These are phyloP conservation scores for Adoxophyes honmai DNA, from an alignment of 1,140 invertebrate species.

Conservation along the genomic window DNA sequence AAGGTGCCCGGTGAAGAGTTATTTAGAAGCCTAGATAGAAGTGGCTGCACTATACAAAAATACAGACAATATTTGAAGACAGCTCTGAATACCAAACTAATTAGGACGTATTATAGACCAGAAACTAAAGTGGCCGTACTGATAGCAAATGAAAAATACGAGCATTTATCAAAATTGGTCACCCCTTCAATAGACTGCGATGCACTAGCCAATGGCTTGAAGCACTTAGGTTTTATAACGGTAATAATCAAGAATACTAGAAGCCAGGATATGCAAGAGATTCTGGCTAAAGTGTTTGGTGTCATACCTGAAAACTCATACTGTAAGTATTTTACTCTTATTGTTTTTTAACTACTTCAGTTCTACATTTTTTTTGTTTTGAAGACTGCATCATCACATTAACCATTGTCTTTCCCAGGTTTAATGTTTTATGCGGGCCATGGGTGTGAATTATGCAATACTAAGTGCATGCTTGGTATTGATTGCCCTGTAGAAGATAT, in stretches of 20 bases:
- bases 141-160: conserved; percentile 63
- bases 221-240: conserved; percentile 57
- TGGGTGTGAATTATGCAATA: conserved; percentile 68
- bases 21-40: conserved; percentile 43
- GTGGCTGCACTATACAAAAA: conserved; percentile 37
- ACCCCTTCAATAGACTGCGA: conserved; percentile 69
- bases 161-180: conserved; percentile 53
- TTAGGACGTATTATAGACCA: conserved; percentile 47
- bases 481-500: conserved; percentile 63
- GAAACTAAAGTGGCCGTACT: conserved; percentile 59
- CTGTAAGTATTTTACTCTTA: conserved; percentile 47
- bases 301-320: conserved; percentile 59
- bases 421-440: conserved; percentile 73
- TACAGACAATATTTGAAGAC: conserved; percentile 35
- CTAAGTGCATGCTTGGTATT: conserved; percentile 61
- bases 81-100: conserved; percentile 34
- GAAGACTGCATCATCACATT: too few relatives aligned
- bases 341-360: too few relatives aligned
- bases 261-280: conserved; percentile 40
- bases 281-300: conserved; percentile 41
- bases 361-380: too few relatives aligned
- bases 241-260: conserved; percentile 54
- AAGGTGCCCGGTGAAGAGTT: conserved; percentile 50
- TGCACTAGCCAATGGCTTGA: conserved; percentile 48
- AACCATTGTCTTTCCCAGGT: conserved; percentile 64